phyloP scores from a whole-genome alignment of 2,113 vertebrate genomes.

The Papio anubis region DNA sequence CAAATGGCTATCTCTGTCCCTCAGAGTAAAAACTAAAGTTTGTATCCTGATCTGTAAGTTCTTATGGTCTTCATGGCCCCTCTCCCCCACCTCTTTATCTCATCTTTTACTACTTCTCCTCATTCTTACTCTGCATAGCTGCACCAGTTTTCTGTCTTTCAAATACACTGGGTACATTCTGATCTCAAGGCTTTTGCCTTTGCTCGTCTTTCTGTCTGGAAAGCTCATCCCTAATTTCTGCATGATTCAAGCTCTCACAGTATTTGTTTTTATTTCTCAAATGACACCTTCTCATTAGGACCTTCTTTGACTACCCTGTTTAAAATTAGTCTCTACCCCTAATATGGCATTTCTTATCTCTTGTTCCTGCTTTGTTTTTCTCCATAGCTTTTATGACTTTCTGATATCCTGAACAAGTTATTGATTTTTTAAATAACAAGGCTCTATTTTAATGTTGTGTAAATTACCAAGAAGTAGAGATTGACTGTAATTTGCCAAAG shows the following conservation, averaged over 20 bases:
- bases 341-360: not conserved
- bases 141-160: not conserved
- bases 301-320: not conserved
- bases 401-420: not conserved
- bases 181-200: not conserved
- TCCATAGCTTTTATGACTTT: not conserved
- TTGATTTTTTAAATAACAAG: constrained; percentile 21
- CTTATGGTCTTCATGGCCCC: not conserved
- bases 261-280: not conserved
- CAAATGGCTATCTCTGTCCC: not conserved
- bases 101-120: not conserved
- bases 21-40: not conserved
- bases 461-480: not conserved
- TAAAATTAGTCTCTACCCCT: not conserved
- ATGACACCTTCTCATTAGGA: not conserved
- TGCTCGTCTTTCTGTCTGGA: not conserved
- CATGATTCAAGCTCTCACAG: not conserved
- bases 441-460: not conserved
- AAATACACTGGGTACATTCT: not conserved
- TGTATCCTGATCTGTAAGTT: not conserved
- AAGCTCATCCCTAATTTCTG: not conserved
- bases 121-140: not conserved
- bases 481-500: not conserved
- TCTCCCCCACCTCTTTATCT: not conserved
- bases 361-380: not conserved